Percentiles rank a stretch among this genome's conserved stretches.
These are phyloP conservation scores for Iphiclides podalirius DNA, from an alignment of 2,888 invertebrate genomes.

Conservation along the genomic window DNA sequence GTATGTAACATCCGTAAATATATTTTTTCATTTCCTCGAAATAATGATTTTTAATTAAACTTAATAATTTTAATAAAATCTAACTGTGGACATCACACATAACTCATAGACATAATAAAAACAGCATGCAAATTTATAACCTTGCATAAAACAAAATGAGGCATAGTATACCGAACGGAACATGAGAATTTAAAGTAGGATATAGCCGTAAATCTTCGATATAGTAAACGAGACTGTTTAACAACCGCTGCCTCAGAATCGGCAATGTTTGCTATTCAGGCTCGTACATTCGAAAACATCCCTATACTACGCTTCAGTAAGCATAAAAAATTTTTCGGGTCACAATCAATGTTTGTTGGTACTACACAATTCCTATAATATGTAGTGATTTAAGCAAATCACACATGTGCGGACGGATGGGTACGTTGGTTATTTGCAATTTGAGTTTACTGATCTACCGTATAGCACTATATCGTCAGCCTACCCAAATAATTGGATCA, in stretches of 20 bases:
- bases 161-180: background rate
- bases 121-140: too few relatives aligned
- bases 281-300: slow-evolving; percentile 28
- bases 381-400: background rate
- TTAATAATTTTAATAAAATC: too few relatives aligned
- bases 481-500: slow-evolving; percentile 4
- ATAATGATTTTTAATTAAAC: too few relatives aligned
- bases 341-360: slow-evolving; percentile 41
- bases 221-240: slow-evolving; percentile 7
- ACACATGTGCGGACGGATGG: background rate
- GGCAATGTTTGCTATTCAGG: slow-evolving; percentile 13
- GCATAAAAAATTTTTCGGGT: slow-evolving; percentile 45
- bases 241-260: slow-evolving; percentile 7
- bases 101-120: too few relatives aligned
- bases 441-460: background rate
- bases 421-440: background rate
- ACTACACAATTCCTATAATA: slow-evolving; percentile 31
- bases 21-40: too few relatives aligned
- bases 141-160: background rate
- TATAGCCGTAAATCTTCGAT: slow-evolving; percentile 15
- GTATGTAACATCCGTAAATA: too few relatives aligned
- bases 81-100: too few relatives aligned
- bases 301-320: slow-evolving; percentile 33
- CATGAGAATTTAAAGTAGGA: background rate
- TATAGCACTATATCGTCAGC: background rate